These are phyloP conservation scores for Arbacia lixula DNA, from an alignment of 53 echinoderm and acorn worm species.

Conservation along the genomic window DNA sequence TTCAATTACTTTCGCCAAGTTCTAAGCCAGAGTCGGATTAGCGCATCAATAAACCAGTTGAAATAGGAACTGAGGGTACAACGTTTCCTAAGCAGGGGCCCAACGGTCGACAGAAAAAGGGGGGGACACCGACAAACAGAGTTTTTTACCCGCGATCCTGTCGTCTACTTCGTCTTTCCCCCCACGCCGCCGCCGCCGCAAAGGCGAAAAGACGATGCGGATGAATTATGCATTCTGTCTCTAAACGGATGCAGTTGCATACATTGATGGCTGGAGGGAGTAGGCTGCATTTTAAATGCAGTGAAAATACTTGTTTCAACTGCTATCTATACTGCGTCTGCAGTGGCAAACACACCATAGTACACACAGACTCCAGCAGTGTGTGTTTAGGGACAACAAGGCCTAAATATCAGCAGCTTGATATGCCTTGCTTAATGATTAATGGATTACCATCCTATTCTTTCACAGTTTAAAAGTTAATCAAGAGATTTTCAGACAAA, in stretches of 20 bases:
- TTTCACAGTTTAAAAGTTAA: no score
- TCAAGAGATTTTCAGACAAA: no score
- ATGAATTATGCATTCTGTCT: slow-evolving; percentile 43
- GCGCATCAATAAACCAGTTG: slow-evolving; percentile 35
- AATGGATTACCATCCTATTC: no score
- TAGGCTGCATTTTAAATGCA: slow-evolving; percentile 53
- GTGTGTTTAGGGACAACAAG: no score
- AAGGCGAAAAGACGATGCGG: background rate
- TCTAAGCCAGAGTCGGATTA: slow-evolving; percentile 29
- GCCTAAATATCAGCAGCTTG: no score
- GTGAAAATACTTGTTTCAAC: slow-evolving; percentile 37
- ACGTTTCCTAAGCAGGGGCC: slow-evolving; percentile 17
- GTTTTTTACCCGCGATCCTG: slow-evolving; percentile 21
- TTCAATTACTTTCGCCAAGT: slow-evolving; percentile 36
- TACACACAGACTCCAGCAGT: no score
- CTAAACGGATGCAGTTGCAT: slow-evolving; percentile 45
- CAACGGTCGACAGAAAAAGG: background rate
- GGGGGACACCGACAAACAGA: slow-evolving; percentile 28
- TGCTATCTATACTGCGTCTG: no score
- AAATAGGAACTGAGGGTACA: slow-evolving; percentile 28
- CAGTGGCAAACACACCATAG: no score
- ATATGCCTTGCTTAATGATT: no score
- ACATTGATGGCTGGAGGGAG: slow-evolving; percentile 39
- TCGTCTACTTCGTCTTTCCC: background rate
- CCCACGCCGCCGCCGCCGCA: no score